Conservation (phyloP, 2,797 vertebrate genomes). For the Melanotaenia parkinsoni region DNA sequence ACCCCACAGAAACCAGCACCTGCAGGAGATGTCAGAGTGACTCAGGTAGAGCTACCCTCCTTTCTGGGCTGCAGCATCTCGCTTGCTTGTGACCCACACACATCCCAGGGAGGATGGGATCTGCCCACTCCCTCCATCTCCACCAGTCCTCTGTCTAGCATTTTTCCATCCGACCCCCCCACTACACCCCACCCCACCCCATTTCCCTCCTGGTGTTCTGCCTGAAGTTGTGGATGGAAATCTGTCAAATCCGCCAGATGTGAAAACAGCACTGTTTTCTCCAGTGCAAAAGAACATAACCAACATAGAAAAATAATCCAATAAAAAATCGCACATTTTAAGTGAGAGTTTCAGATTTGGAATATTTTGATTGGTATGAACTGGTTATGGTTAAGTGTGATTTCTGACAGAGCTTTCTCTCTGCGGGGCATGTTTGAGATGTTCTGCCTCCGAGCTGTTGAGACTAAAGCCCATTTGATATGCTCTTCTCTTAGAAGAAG, state of each 20-base stretch:
- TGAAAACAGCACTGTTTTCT: slow-evolving; percentile 31
- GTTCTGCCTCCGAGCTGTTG: slow-evolving; percentile 75
- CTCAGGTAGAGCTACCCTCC: slow-evolving; percentile 86
- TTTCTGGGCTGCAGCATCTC: slow-evolving; percentile 86
- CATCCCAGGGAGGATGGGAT: slow-evolving; percentile 75
- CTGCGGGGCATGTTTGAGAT: slow-evolving; percentile 75
- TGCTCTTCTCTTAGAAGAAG: slow-evolving; percentile 76
- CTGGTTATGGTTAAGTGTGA: slow-evolving; percentile 63
- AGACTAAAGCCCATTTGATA: slow-evolving; percentile 79
- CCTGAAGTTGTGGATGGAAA: slow-evolving; percentile 71
- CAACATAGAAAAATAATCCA: slow-evolving; percentile 14
- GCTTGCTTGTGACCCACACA: slow-evolving; percentile 80
- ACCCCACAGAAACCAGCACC: slow-evolving; percentile 91
- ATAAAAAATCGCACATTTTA: slow-evolving; percentile 24
- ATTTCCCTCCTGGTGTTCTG: slow-evolving; percentile 62
- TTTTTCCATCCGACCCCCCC: slow-evolving; percentile 64
- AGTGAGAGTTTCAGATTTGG: slow-evolving; percentile 49
- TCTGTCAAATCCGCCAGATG: slow-evolving; percentile 60
- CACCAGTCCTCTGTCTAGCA: slow-evolving; percentile 75
- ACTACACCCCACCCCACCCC: slow-evolving; percentile 14
- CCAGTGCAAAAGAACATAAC: slow-evolving; percentile 25
- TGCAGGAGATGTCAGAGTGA: slow-evolving; percentile 92
- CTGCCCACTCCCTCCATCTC: slow-evolving; percentile 77
- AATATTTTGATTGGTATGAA: slow-evolving; percentile 41
- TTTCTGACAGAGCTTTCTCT: slow-evolving; percentile 73